These are phyloP conservation scores for Picathartes gymnocephalus DNA, from an alignment of 2,113 vertebrate genomes.

Conservation along the genomic window DNA sequence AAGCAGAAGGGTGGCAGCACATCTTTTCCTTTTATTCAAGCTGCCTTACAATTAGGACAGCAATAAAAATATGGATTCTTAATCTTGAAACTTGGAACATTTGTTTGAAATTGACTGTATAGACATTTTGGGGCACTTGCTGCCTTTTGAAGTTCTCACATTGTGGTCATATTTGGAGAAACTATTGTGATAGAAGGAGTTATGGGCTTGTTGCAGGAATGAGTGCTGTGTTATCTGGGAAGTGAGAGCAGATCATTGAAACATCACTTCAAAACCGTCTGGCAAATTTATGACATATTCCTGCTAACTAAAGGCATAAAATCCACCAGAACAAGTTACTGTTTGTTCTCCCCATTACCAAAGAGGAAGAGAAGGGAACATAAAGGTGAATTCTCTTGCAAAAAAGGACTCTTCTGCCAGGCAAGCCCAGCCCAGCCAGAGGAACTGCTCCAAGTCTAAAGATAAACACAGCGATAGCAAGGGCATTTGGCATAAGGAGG, in stretches of 20 bases:
- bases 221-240: background rate
- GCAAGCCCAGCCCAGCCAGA: background rate
- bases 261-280: background rate
- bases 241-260: background rate
- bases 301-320: background rate
- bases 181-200: background rate
- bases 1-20: background rate
- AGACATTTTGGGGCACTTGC: background rate
- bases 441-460: conserved; percentile 30
- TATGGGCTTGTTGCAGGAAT: background rate
- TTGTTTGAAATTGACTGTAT: background rate
- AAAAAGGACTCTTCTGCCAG: background rate
- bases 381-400: background rate
- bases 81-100: background rate
- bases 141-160: background rate
- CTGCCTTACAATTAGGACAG: background rate
- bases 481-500: conserved; percentile 48
- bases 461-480: conserved; percentile 32
- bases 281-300: background rate
- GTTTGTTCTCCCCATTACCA: background rate
- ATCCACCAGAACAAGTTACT: background rate
- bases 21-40: background rate
- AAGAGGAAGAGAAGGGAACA: background rate
- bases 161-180: background rate
- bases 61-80: background rate